A percentile compares a stretch with the other conserved stretches of the same genome.
phyloP scores from a whole-genome alignment of 2,888 invertebrate species.

The Drosophila multiciliata region DNA sequence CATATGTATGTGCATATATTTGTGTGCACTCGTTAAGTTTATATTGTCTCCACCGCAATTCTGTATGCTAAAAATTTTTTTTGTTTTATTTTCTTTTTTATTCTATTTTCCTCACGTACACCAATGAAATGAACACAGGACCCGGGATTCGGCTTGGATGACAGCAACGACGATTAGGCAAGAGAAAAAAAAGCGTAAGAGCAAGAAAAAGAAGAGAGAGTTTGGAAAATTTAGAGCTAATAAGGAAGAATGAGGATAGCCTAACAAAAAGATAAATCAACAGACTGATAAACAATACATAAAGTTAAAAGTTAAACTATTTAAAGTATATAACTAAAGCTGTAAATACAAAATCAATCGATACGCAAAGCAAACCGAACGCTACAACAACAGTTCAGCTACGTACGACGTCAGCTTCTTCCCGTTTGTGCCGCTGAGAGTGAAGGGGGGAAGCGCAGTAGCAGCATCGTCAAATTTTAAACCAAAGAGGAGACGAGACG shows the following conservation, averaged over 20 bases:
- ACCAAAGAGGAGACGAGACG: conserved; percentile 37
- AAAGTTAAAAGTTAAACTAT: conserved; percentile 74
- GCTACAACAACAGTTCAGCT: not conserved
- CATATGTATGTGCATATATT: not conserved
- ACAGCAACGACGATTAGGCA: conserved; percentile 50
- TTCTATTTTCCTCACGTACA: conserved; percentile 29
- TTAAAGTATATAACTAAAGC: conserved; percentile 77
- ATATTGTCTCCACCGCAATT: conserved; percentile 5
- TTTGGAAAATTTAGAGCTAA: conserved; percentile 77
- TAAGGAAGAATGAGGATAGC: conserved; percentile 57
- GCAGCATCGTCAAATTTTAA: conserved; percentile 44
- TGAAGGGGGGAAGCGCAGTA: conserved; percentile 26
- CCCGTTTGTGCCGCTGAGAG: conserved; percentile 39
- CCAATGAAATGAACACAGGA: conserved; percentile 32
- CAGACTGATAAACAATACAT: conserved; percentile 85
- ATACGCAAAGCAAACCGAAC: conserved; percentile 54
- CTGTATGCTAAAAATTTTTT: conserved; percentile 37
- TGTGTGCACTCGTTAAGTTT: conserved; percentile 22
- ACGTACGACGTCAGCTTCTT: conserved; percentile 20
- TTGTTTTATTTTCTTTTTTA: conserved; percentile 38
- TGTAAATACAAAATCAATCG: conserved; percentile 70
- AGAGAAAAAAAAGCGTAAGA: conserved; percentile 18
- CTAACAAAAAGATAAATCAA: conserved; percentile 82
- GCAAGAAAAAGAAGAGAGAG: conserved; percentile 58
- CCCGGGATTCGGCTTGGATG: conserved; percentile 59